Base-by-base conservation (phyloP, 2,113 vertebrate species). In the Cygnus atratus region DNA sequence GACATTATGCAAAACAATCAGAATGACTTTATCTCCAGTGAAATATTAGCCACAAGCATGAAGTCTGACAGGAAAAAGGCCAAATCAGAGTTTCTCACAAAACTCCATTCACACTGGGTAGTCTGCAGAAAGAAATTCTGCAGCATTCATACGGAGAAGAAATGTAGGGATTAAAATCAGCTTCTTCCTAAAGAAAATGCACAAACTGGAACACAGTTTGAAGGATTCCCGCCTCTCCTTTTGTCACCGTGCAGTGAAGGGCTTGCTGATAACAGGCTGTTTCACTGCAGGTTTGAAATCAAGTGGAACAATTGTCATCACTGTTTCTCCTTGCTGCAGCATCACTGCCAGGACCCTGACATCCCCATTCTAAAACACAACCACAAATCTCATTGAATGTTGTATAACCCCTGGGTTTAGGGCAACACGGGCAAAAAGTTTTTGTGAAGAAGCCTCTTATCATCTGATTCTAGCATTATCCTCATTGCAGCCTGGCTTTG, bases 221-320 rank as follows among this genome's bases (percentile, higher is more conserved):
- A 84, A 88, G n/a, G 66, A 84, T 29, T 88, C n/a, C 65, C 1
- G 0, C 41, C 24, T 55, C 50, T 50, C 46, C 24, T 59, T 50
- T 8, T 63, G 25, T 39, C 70, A 35, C 62, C 0, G 0, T 3
- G 57, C 2, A 3, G 57, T 20, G 57, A 91, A 63, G 61, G 26
- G 37, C 20, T 46, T 2, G 3, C 46, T 63, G 70, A 16, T 19
- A 63, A n/a, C 9, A 67, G n/a, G n/a, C n/a, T 37, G n/a, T 35
- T 62, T 63, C 39, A n/a, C 22, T 3, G 4, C 12, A 54, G 80
- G 25, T 58, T 13, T 43, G 75, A 58, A 62, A 77, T 43, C 11
- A 13, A 68, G 43, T 1, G 13, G 12, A 37, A 63, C 37, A 63
- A 58, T 31, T 29, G 28, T 43, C 15, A 33, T 19, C 21, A 33